These are phyloP conservation scores for Brassicogethes aeneus DNA, from an alignment of 2,888 invertebrate genomes.

Conservation along the genomic window DNA sequence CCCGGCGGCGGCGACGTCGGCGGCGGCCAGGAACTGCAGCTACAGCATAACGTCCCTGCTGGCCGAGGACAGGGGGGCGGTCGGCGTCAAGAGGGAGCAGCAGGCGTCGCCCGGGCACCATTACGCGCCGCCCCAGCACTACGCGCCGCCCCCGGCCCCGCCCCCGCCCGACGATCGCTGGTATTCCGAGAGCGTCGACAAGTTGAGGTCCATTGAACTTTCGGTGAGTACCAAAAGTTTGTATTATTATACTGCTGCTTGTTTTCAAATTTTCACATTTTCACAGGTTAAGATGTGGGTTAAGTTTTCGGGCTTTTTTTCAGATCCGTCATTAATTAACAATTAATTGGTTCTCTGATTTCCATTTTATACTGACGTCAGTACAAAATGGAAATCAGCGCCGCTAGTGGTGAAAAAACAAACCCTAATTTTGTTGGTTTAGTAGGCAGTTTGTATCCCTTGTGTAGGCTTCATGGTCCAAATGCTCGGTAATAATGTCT, in stretches of 20 bases:
- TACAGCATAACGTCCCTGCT: slow-evolving; percentile 79
- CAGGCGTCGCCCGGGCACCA: slow-evolving; percentile 32
- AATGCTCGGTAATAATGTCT: too few species aligned
- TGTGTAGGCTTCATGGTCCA: too few species aligned
- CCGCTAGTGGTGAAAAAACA: too few species aligned
- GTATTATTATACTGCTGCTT: too few species aligned
- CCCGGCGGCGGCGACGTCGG: slow-evolving; percentile 13
- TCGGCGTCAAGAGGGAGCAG: not conserved
- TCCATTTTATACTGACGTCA: too few species aligned
- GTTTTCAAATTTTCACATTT: slow-evolving; percentile 1
- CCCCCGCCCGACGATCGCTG: slow-evolving; percentile 35
- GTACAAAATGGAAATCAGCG: too few species aligned
- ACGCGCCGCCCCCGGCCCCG: slow-evolving; percentile 41
- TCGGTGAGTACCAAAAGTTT: slow-evolving; percentile 33
- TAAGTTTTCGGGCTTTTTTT: too few species aligned
- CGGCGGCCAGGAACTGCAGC: slow-evolving; percentile 47
- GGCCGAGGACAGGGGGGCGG: slow-evolving; percentile 45
- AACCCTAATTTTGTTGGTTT: too few species aligned
- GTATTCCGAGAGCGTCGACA: slow-evolving; percentile 38
- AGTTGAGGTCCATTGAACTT: slow-evolving; percentile 37
- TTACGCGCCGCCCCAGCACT: slow-evolving; percentile 38
- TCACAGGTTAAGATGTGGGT: too few species aligned
- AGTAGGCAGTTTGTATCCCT: too few species aligned
- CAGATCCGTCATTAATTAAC: too few species aligned
- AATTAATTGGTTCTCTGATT: too few species aligned